Evolutionary conservation across 1,140 invertebrate species (phyloP), one percentile per base, ranked within the genome.

Genomic region (Cydia fagiglandana): DNA sequence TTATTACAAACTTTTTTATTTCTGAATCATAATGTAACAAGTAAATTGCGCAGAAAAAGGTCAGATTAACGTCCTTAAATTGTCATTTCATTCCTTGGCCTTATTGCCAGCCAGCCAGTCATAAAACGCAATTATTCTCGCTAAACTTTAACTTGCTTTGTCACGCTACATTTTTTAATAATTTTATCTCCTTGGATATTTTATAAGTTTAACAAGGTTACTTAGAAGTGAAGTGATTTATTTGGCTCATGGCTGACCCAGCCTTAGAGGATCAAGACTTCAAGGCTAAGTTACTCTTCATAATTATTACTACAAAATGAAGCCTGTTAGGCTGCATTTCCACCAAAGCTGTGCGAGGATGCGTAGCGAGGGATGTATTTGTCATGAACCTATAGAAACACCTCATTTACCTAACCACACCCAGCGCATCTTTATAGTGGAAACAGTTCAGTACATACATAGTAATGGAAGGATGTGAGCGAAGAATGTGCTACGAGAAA

Each of bases 21-120:
- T 53, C 45, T 74, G 17, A 53, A 50, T 74, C 15, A 50, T 74
- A 74, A 56, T 56, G 17, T 45, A 53, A 38, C 45, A 50, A 74
- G 45, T 74, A 50, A 74, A 74, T 28, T 70, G 66, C 34, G 66
- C 66, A 70, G 66, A 70, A 70, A 70, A 70, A 70, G n/a, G 34
- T 70, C 66, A 70, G 34, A 70, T 70, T 70, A 30, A 70, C 15
- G 30, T 70, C 66, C 30, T 34, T 70, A 70, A 70, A 70, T 70
- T 70, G 66, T 70, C 66, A 70, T 70, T 70, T 70, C 66, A 34
- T 17, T n/a, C 15, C 38, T 68, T 28, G 9, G 4, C 12, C 28
- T 70, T 70, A 41, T 70, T 70, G n/a, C 38, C 7, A n/a, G 6
- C 66, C n/a, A 17, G n/a, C 30, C 66, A 41, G 38, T 41, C 30